phyloP scores from a whole-genome alignment of 2,113 vertebrate species.

The Coptodon bakossiorum region DNA sequence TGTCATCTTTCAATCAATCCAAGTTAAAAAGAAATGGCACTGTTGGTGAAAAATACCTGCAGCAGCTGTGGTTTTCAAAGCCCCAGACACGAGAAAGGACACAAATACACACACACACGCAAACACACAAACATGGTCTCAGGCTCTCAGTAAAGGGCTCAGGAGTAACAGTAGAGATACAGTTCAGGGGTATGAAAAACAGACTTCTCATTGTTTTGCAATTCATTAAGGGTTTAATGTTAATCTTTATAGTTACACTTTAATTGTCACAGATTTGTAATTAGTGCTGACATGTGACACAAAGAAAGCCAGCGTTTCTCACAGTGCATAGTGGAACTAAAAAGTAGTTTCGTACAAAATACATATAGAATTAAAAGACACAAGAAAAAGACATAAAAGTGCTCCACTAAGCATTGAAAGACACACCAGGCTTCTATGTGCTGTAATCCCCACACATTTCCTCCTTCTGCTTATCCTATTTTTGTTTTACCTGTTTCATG shows the following conservation, averaged over 20 bases:
- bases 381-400: background rate
- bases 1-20: constrained; percentile 19
- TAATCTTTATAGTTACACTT: background rate
- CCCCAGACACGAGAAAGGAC: background rate
- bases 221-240: background rate
- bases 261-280: background rate
- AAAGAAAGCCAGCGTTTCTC: background rate
- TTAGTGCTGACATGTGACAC: background rate
- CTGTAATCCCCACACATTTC: background rate
- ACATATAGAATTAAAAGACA: background rate
- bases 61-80: constrained; percentile 13
- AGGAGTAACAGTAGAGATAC: background rate
- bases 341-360: background rate
- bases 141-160: background rate
- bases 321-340: background rate
- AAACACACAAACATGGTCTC: background rate
- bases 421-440: background rate
- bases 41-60: constrained; percentile 4
- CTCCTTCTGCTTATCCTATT: background rate
- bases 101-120: background rate
- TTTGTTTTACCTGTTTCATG: background rate
- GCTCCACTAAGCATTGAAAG: background rate
- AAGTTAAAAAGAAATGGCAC: constrained; percentile 19
- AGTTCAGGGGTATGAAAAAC: background rate
- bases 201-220: background rate